Conservation (phyloP, 2,888 invertebrate genomes). For the Rhamphomyia laevipes region DNA sequence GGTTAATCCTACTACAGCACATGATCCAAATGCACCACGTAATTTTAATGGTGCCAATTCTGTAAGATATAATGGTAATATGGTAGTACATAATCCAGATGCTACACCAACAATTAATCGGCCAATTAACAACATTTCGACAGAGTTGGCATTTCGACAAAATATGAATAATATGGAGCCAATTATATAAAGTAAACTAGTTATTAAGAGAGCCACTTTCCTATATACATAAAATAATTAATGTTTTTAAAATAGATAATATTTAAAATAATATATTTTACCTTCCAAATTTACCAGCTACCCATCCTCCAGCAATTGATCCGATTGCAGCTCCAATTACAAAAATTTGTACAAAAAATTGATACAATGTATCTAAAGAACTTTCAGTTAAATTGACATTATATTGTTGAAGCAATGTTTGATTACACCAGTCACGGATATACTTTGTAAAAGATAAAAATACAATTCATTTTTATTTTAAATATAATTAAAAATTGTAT, state of each 20-base stretch:
- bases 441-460: slow-evolving; percentile 29
- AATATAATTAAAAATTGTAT: too few relatives aligned
- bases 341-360: too few relatives aligned
- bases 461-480: too few relatives aligned
- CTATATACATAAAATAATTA: slow-evolving; percentile 31
- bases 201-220: slow-evolving; percentile 59
- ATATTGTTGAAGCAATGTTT: slow-evolving; percentile 51
- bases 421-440: slow-evolving; percentile 61
- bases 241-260: too few relatives aligned
- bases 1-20: slow-evolving; percentile 46
- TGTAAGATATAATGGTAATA: slow-evolving; percentile 82
- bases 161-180: slow-evolving; percentile 59
- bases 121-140: slow-evolving; percentile 68
- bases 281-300: slow-evolving; percentile 68
- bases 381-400: slow-evolving; percentile 39
- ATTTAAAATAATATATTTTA: slow-evolving; percentile 20
- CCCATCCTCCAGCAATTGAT: slow-evolving; percentile 65
- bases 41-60: slow-evolving; percentile 70
- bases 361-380: slow-evolving; percentile 65
- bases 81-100: slow-evolving; percentile 70
- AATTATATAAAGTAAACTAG: slow-evolving; percentile 52
- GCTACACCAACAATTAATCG: slow-evolving; percentile 66
- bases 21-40: slow-evolving; percentile 60
- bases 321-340: slow-evolving; percentile 82
- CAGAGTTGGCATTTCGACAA: slow-evolving; percentile 54